Evolutionary conservation across 2,113 vertebrate genomes (phyloP).

Genomic region (Sceloporus tristichus): DNA sequence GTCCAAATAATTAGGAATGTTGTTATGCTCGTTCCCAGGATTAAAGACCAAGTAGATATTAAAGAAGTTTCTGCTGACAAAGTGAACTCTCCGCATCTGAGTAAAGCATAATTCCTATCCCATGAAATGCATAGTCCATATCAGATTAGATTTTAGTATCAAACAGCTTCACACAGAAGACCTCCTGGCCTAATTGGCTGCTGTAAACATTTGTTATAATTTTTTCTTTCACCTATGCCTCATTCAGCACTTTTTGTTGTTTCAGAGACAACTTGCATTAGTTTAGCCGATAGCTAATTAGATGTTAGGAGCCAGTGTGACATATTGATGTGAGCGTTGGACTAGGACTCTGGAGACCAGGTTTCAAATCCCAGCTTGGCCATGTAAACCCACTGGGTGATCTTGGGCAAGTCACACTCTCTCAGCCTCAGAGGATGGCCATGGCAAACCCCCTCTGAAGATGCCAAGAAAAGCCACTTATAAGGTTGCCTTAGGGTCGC

Average conservation of each 20-base stretch:
- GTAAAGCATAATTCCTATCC: not conserved
- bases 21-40: constrained; percentile 19
- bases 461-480: too few species aligned
- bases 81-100: not conserved
- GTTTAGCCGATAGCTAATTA: not conserved
- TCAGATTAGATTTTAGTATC: constrained; percentile 3
- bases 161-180: not conserved
- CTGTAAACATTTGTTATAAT: not conserved
- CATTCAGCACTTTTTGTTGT: not conserved
- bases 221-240: not conserved
- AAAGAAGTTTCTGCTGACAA: constrained; percentile 6
- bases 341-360: too few species aligned
- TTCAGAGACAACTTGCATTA: not conserved
- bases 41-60: constrained; percentile 30
- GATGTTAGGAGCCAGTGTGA: not conserved
- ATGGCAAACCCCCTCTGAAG: too few species aligned
- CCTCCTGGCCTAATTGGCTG: constrained; percentile 1
- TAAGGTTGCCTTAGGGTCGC: too few species aligned
- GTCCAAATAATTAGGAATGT: constrained; percentile 6
- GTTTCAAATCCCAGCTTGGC: too few species aligned
- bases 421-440: too few species aligned
- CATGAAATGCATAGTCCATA: not conserved
- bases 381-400: too few species aligned
- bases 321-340: too few species aligned
- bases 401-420: too few species aligned